Evolutionary conservation across 2,797 vertebrate species (phyloP).

Genomic region (Sebastes dallii): DNA sequence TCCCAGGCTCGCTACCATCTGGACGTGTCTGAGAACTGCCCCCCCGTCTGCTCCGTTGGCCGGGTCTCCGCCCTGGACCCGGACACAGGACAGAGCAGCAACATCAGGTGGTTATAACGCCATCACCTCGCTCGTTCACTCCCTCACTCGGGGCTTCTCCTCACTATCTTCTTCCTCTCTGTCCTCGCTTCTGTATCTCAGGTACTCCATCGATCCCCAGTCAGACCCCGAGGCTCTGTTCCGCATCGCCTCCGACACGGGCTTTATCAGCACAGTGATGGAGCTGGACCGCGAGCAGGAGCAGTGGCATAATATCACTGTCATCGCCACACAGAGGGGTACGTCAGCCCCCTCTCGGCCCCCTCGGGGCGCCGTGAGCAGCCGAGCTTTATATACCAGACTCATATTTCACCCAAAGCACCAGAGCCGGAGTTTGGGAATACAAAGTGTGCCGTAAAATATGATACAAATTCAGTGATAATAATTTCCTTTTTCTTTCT

Average conservation of each 20-base stretch:
- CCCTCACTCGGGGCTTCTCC: background rate
- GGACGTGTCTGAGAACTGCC: slow-evolving; percentile 87
- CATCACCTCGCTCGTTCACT: background rate
- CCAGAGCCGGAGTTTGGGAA: slow-evolving; percentile 10
- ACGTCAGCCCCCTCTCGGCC: slow-evolving; percentile 31
- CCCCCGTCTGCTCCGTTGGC: slow-evolving; percentile 84
- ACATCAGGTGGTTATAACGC: slow-evolving; percentile 82
- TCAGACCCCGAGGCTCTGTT: slow-evolving; percentile 89
- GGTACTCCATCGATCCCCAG: slow-evolving; percentile 90
- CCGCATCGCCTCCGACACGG: slow-evolving; percentile 87
- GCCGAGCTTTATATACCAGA: background rate
- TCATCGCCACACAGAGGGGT: slow-evolving; percentile 91
- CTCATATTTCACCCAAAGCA: slow-evolving; percentile 45
- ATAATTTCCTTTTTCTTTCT: slow-evolving; percentile 33
- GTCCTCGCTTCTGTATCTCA: slow-evolving; percentile 51
- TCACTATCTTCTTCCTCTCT: background rate
- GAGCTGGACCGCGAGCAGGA: slow-evolving; percentile 88
- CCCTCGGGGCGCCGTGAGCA: slow-evolving; percentile 3
- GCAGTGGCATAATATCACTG: slow-evolving; percentile 91
- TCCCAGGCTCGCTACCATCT: slow-evolving; percentile 84
- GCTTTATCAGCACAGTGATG: slow-evolving; percentile 85
- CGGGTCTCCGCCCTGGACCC: slow-evolving; percentile 85
- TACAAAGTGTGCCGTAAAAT: background rate
- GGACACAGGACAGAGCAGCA: slow-evolving; percentile 84
- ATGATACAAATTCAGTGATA: slow-evolving; percentile 29